Conservation (phyloP, 1,140 invertebrate species). For the Papilio dardanus region DNA sequence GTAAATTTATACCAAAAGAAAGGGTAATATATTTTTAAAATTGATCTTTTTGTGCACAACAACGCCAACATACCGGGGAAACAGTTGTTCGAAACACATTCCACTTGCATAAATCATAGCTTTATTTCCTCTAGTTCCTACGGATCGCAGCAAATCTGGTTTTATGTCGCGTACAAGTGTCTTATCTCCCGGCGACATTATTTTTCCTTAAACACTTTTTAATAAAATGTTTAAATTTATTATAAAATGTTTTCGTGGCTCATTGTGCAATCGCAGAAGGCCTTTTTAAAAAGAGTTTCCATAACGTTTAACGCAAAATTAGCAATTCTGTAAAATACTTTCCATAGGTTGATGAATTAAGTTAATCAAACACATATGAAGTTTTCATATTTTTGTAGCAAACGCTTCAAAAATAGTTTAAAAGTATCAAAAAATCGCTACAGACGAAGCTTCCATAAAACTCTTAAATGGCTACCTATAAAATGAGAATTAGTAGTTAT, state of each 20-base stretch:
- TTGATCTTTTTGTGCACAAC: constrained; percentile 44
- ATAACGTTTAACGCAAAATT: not conserved
- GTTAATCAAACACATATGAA: not conserved
- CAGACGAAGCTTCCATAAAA: not conserved
- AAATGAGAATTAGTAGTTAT: not conserved
- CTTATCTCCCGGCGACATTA: constrained; percentile 46
- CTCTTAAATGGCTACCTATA: not conserved
- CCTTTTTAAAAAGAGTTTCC: not conserved
- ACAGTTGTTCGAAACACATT: constrained; percentile 66
- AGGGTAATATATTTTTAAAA: constrained; percentile 29
- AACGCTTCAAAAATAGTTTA: not conserved
- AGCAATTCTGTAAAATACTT: too few species aligned
- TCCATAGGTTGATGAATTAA: too few species aligned
- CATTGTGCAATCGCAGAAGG: not conserved
- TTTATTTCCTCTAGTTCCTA: constrained; percentile 67
- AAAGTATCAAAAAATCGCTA: not conserved
- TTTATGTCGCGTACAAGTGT: constrained; percentile 55
- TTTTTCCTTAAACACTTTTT: constrained; percentile 40
- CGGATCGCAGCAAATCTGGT: constrained; percentile 54
- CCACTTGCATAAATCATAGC: constrained; percentile 73
- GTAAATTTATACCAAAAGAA: constrained; percentile 24
- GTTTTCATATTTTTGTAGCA: not conserved
- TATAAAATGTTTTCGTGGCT: constrained; percentile 14
- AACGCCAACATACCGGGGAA: constrained; percentile 43
- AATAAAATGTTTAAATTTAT: constrained; percentile 30